Conservation (phyloP, 2,888 invertebrate species). For the Hyposoter didymator region DNA sequence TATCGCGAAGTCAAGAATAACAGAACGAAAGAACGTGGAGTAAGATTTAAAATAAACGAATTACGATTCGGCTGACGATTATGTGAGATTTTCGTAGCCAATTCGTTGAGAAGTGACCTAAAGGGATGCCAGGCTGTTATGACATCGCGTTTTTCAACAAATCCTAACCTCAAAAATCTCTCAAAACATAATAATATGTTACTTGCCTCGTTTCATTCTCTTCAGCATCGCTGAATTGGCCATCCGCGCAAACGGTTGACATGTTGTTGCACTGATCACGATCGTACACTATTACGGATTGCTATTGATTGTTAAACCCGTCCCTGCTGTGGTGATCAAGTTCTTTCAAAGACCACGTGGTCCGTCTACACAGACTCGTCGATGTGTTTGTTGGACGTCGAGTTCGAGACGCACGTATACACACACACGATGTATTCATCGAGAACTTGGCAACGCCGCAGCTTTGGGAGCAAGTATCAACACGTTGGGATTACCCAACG, state of each 20-base stretch:
- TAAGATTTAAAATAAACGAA: background rate
- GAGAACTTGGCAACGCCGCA: constrained; percentile 59
- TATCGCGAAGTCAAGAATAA: background rate
- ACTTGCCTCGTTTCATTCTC: constrained; percentile 75
- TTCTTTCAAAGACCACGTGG: constrained; percentile 48
- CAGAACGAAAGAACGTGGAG: background rate
- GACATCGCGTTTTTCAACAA: constrained; percentile 20
- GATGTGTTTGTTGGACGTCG: background rate
- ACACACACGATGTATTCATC: constrained; percentile 6
- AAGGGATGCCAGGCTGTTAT: constrained; percentile 35
- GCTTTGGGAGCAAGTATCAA: constrained; percentile 49
- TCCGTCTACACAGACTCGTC: background rate
- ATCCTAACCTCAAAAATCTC: constrained; percentile 36
- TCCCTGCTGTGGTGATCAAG: background rate
- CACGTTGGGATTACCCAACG: constrained; percentile 45
- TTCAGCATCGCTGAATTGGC: constrained; percentile 85
- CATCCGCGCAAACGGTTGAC: constrained; percentile 78
- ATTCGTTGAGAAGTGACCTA: background rate
- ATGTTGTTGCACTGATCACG: constrained; percentile 56
- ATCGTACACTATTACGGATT: background rate
- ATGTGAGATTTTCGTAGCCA: background rate
- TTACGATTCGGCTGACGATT: background rate
- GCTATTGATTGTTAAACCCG: constrained; percentile 49
- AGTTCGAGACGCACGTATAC: background rate
- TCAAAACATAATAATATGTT: constrained; percentile 44